Evolutionary conservation across 2,888 invertebrate species (phyloP), one percentile per base, ranked within the genome.

Genomic region (Mantis religiosa): DNA sequence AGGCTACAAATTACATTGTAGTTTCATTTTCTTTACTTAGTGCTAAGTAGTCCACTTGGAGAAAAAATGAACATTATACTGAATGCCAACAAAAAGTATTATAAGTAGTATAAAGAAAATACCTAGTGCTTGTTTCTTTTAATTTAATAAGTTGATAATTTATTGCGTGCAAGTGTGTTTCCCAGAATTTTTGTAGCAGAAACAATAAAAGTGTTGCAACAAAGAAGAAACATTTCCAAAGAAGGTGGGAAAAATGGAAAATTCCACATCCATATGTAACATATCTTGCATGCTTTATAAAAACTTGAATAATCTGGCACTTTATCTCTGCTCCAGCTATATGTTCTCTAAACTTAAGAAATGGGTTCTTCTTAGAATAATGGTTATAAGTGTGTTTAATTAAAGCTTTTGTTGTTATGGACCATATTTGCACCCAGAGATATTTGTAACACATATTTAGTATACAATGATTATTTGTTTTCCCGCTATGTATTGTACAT

Each of bases 331-430:
- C 54, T 71, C 54, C 54, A 71, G 54, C 54, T 71, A 71, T 71
- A 71, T 71, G 54, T 71, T 25, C 54, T 71, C 54, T 71, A 71
- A 71, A 71, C 54, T 71, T 71, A 71, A 71, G 54, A 71, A 71
- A 71, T 71, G 54, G 54, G 54, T 71, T 71, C 54, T n/a, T 28
- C 87, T 87, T 82, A 87, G 82, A 87, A 87, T 87, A 87, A 28
- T 82, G 82, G 87, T 87, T 30, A 82, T 25, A 34, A 30, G 87
- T 87, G 87, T 87, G 87, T 82, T 28, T 87, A 82, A 87, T 82
- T 87, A 87, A 87, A 87, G 87, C 87, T 87, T 87, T 81, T 87
- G 41, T 87, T 87, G 87, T 87, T 71, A 82, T 82, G 87, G 87
- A 87, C 87, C 87, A 34, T 82, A 87, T 82, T 25, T 87, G 87